Evolutionary conservation across 1,140 invertebrate species (phyloP), one percentile per base, ranked within the genome.

Genomic region (Zaprionus vittiger): DNA sequence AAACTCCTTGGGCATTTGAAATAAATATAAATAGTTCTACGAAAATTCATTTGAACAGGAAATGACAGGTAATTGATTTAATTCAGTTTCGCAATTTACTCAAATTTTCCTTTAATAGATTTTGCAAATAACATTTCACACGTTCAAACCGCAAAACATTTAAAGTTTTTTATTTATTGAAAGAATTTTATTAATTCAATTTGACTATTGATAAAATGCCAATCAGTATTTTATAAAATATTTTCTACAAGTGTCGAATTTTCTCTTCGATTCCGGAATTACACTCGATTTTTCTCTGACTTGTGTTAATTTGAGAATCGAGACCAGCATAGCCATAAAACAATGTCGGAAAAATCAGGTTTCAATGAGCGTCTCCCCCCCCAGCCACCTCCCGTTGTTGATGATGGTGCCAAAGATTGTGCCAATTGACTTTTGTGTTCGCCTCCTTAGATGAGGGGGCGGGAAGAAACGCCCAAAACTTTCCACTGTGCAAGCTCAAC

Each of bases 361-460:
- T 71, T 52, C 52, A 64, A 62, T 63, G 72, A 63, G 57, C n/a
- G 22, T 37, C 20, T 57, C 20, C 15, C 20, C 20, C 20, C 57
- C 52, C 41, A 7, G 22, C 28, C 20, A 52, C 11, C 54, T 38
- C 6, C 56, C 34, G 9, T 22, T 26, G 24, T 6, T 28, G 67
- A 77, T 70, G 72, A 63, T 60, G 59, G 62, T 62, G 47, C 60
- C 54, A 68, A 59, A 66, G 63, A 77, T 73, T 73, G 70, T 14
- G 56, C 77, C 84, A 87, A 87, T 87, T 89, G 84, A 89, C 78
- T 81, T 73, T 76, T 69, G 57, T 69, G 41, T 79, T 70, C 26
- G 59, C 31, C 49, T 38, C 34, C 6, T 61, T 71, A 38, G 59
- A 56, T 47, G n/a, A n/a, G 14, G 38, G 38, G 38, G 38, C 14